These are phyloP conservation scores for Scylla paramamosain DNA, from an alignment of 1,140 invertebrate genomes.

Conservation along the genomic window DNA sequence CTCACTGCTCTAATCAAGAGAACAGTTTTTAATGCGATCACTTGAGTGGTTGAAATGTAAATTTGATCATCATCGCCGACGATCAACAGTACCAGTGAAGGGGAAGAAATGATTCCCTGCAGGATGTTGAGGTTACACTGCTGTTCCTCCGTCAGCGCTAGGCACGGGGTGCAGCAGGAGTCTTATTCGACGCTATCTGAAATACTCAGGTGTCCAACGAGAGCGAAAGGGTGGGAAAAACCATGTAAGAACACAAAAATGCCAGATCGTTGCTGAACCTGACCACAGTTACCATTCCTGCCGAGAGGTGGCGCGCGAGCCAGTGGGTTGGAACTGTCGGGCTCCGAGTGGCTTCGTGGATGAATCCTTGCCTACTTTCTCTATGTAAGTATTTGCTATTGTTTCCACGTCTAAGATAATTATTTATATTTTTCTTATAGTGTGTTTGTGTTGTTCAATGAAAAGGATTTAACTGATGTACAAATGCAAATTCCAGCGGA, in stretches of 20 bases:
- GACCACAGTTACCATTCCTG: conserved; percentile 16
- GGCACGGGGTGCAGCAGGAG: neutral
- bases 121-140: neutral
- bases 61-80: neutral
- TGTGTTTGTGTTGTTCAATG: too few relatives aligned
- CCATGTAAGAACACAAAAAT: neutral
- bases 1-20: neutral
- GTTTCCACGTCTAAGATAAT: too few relatives aligned
- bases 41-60: neutral
- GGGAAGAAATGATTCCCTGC: neutral
- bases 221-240: conserved; percentile 58
- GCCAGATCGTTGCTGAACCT: neutral
- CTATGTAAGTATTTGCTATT: neutral
- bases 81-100: neutral
- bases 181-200: neutral
- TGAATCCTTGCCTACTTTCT: neutral
- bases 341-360: neutral
- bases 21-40: neutral
- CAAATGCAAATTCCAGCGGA: too few relatives aligned
- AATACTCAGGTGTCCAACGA: neutral
- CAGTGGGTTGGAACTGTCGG: conserved; percentile 68
- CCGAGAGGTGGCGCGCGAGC: conserved; percentile 64
- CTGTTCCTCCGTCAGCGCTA: neutral
- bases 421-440: too few relatives aligned
- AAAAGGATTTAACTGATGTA: too few relatives aligned